Evolutionary conservation across 2,113 vertebrate species (phyloP), one percentile per base, ranked within the genome.

Genomic region (Micronycteris hirsuta): DNA sequence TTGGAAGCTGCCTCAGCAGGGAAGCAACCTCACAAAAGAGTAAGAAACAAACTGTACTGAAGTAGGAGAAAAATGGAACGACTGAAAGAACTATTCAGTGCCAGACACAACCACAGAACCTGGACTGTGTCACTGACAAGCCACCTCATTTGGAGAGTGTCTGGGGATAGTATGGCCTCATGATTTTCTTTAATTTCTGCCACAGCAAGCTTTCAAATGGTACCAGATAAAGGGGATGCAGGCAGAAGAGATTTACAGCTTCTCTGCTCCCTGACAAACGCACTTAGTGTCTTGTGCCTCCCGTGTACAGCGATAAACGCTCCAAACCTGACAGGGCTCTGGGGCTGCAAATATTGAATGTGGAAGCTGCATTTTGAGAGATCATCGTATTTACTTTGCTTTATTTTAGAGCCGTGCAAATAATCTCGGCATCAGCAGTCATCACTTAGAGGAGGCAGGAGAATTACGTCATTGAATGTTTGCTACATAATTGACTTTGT

Each of bases 401-500:
- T 98, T 97, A 84, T 93, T 98, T 97, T 95, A 93, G 87, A 97
- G 20, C 77, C 43, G 56, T 76, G 86, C 97, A 97, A 98, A 97
- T 95, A 96, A 96, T 97, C 97, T 96, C 41, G 54, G 81, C 45
- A 97, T 96, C 93, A 92, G 92, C 93, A 97, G 81, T 85, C 49
- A 96, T 94, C 28, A n/a, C 61, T 97, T 95, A 89, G 61, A 90
- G 71, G 49, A 95, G 52, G 92, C 92, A 73, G 86, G 95, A 71
- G 82, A 93, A 68, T 97, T 89, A 77, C 95, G 97, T 97, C 97
- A 97, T 58, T 3, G 56, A 83, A 70, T 96, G 96, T 94, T 96
- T 95, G 96, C 96, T 95, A 56, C 93, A 89, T 97, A 98, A 98
- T 97, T 96, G 93, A 89, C 94, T 97, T 97, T 98, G 97, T 97